Evolutionary conservation across 2,797 vertebrate genomes (phyloP), one percentile per base, ranked within the genome.

Genomic region (Intellagama lesueurii): DNA sequence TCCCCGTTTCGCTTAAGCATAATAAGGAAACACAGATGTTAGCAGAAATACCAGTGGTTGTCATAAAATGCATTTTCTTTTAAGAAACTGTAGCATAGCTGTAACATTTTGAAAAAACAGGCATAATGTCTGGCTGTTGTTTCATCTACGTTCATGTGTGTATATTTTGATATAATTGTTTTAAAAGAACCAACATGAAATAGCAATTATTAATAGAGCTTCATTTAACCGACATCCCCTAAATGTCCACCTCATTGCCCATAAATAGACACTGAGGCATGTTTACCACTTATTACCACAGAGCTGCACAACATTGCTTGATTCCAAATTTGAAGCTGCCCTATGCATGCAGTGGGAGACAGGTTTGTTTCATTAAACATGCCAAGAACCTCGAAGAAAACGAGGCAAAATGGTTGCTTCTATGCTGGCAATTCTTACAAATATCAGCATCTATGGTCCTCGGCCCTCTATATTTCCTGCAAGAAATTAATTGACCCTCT

Each of bases 281-380:
- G 94, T 88, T 87, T 87, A 7, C 79, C 80, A 81, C 87, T 95
- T 92, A 89, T 79, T 94, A 93, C 92, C 16, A 17, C 56, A 14
- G 32, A 93, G 84, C 91, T 83, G 84, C 90, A 90, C 92, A 92
- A 94, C 89, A 95, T 86, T 68, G 73, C 90, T 93, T 93, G 85
- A 56, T 90, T 91, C 90, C 86, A 88, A 68, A 88, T 92, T 95
- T 94, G 92, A 91, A 90, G 87, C 76, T 0, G 40, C 88, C 12
- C 87, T 92, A 88, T 87, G 88, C 88, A 89, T 90, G 90, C 92
- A 92, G 47, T 60, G 76, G 91, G 91, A 93, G 85, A 92, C 91
- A 91, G 84, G 95, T 91, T 94, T 73, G 4, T 94, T 96, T 95
- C 94, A 95, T 94, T 90, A 95, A 94, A 92, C 88, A 81, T 88